Evolutionary conservation across 2,113 vertebrate genomes (phyloP).

Genomic region (Perognathus longimembris): DNA sequence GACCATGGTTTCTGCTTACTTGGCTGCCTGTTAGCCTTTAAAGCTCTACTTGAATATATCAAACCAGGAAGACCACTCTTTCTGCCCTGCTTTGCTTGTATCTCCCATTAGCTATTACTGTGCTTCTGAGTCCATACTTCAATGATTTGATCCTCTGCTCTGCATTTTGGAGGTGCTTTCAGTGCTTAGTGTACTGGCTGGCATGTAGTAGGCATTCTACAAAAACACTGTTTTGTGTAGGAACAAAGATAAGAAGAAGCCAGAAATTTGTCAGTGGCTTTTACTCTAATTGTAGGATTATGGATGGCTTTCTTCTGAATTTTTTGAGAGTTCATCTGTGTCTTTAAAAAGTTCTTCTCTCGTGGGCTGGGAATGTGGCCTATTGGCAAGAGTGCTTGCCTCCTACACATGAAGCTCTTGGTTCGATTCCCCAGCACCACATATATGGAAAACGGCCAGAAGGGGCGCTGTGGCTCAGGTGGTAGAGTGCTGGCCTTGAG

Average conservation of each 20-base stretch:
- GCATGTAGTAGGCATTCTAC: neutral
- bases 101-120: neutral
- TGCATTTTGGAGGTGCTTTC: constrained; percentile 3
- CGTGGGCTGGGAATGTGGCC: too few relatives aligned
- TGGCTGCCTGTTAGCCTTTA: neutral
- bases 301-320: neutral
- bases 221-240: constrained; percentile 12
- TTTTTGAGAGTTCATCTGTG: neutral
- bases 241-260: constrained; percentile 11
- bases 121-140: neutral
- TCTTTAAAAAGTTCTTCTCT: constrained; percentile 32
- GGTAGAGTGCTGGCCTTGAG: too few relatives aligned
- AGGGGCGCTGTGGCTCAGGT: too few relatives aligned
- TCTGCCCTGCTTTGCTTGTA: neutral
- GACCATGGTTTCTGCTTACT: neutral
- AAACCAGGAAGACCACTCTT: neutral
- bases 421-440: too few relatives aligned
- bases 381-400: too few relatives aligned
- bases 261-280: neutral
- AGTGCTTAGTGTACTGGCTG: neutral
- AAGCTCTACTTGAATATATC: neutral
- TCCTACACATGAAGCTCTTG: too few relatives aligned
- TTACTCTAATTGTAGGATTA: constrained; percentile 1
- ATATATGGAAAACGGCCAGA: too few relatives aligned
- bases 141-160: neutral